phyloP scores from a whole-genome alignment of 1,140 invertebrate genomes.

The Onthophagus taurus region DNA sequence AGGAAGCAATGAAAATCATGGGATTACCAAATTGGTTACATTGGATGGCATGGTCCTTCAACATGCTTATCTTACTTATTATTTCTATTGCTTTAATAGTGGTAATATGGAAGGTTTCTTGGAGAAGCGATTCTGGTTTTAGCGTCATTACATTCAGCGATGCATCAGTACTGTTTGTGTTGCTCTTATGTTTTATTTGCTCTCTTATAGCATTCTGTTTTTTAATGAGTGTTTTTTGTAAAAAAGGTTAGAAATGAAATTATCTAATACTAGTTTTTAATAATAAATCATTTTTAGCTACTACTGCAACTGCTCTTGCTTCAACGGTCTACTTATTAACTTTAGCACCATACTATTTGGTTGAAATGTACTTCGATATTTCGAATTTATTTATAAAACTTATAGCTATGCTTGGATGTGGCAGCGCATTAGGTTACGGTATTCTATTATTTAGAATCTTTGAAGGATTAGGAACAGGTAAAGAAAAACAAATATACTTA shows the following conservation, averaged over 20 bases:
- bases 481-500: too few species aligned
- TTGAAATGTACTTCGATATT: too few species aligned
- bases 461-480: too few species aligned
- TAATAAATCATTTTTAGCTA: too few species aligned
- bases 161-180: slow-evolving; percentile 38
- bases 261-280: too few species aligned
- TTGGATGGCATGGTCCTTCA: slow-evolving; percentile 72
- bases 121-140: slow-evolving; percentile 23
- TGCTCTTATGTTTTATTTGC: slow-evolving; percentile 45
- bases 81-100: slow-evolving; percentile 44
- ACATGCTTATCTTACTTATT: slow-evolving; percentile 58
- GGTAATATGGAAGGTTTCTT: slow-evolving; percentile 35
- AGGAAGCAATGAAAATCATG: slow-evolving; percentile 86
- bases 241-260: slow-evolving; percentile 47
- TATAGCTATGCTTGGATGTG: too few species aligned
- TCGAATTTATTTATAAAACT: too few species aligned
- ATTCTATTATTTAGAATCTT: too few species aligned
- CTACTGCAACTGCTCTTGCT: too few species aligned
- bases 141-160: slow-evolving; percentile 26
- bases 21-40: slow-evolving; percentile 69
- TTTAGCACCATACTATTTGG: too few species aligned
- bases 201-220: slow-evolving; percentile 56
- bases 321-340: too few species aligned
- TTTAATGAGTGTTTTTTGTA: slow-evolving; percentile 57
- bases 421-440: too few species aligned